A percentile compares a stretch with the other conserved stretches of the same genome.
These are phyloP conservation scores for Carettochelys insculpta DNA, from an alignment of 2,113 vertebrate genomes.

Conservation along the genomic window DNA sequence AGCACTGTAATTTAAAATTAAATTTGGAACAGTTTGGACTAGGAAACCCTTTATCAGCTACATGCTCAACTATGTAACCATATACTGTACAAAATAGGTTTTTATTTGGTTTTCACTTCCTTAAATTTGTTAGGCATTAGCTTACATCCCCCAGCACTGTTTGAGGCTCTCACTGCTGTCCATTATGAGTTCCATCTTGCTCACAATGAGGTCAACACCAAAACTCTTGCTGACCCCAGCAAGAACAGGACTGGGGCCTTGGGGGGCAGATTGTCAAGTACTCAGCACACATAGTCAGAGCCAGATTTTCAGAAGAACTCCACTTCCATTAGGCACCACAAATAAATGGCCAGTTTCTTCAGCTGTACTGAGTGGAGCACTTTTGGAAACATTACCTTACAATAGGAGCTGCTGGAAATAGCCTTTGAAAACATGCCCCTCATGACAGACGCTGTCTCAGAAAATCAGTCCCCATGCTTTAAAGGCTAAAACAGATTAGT, in stretches of 20 bases:
- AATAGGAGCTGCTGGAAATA: neutral
- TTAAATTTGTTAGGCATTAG: neutral
- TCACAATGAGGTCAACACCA: neutral
- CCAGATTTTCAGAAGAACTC: neutral
- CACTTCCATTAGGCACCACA: neutral
- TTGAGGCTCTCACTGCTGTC: neutral
- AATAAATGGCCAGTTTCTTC: neutral
- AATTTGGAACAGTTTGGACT: neutral
- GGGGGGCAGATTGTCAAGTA: neutral
- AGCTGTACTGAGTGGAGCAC: neutral
- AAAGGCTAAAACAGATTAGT: neutral
- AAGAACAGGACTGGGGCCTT: neutral
- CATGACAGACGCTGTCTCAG: neutral
- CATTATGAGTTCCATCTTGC: neutral
- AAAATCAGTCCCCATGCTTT: neutral
- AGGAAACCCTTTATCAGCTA: constrained; percentile 35
- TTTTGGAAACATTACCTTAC: neutral
- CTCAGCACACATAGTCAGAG: neutral
- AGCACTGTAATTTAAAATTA: constrained; percentile 32
- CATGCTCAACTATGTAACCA: neutral
- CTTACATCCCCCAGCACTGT: neutral
- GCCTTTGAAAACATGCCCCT: neutral
- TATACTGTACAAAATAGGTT: neutral
- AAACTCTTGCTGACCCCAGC: neutral
- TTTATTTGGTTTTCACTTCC: neutral